Conservation (phyloP, 2,113 vertebrate species). For the Pelvicachromis taeniatus region DNA sequence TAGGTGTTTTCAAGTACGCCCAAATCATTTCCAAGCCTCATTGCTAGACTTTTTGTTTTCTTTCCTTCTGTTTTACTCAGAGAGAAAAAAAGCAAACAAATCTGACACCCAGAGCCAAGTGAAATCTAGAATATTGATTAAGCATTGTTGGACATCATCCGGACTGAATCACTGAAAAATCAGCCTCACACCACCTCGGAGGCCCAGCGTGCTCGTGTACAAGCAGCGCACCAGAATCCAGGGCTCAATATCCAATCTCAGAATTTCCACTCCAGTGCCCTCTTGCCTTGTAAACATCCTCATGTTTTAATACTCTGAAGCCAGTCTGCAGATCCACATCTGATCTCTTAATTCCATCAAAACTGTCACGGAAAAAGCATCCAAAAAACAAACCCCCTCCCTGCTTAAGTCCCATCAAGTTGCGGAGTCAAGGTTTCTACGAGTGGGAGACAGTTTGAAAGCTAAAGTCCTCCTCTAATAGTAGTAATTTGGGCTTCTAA, state of each 20-base stretch:
- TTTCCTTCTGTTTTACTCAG: background rate
- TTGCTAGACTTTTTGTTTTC: background rate
- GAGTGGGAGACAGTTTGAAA: background rate
- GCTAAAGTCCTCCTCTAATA: slow-evolving; percentile 37
- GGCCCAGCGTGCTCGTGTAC: background rate
- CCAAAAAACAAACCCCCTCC: background rate
- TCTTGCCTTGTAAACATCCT: slow-evolving; percentile 26
- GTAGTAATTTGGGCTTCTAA: slow-evolving; percentile 39
- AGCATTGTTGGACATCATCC: background rate
- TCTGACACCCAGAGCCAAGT: background rate
- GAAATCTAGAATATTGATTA: slow-evolving; percentile 12
- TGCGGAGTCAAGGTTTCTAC: background rate
- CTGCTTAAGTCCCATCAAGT: background rate
- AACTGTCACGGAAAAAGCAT: background rate
- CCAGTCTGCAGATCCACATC: slow-evolving; percentile 4
- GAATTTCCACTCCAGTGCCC: slow-evolving; percentile 9
- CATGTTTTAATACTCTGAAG: slow-evolving; percentile 1
- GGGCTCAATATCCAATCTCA: slow-evolving; percentile 33
- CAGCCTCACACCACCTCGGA: background rate
- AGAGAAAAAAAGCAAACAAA: background rate
- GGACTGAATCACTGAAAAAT: background rate
- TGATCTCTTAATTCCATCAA: slow-evolving; percentile 29
- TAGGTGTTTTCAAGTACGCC: background rate
- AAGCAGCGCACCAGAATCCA: background rate
- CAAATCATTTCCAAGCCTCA: background rate